A percentile compares a stretch with the other conserved stretches of the same genome.
These are phyloP conservation scores for Nipponacmea schrenckii DNA, from an alignment of 2,888 invertebrate species.

Conservation along the genomic window DNA sequence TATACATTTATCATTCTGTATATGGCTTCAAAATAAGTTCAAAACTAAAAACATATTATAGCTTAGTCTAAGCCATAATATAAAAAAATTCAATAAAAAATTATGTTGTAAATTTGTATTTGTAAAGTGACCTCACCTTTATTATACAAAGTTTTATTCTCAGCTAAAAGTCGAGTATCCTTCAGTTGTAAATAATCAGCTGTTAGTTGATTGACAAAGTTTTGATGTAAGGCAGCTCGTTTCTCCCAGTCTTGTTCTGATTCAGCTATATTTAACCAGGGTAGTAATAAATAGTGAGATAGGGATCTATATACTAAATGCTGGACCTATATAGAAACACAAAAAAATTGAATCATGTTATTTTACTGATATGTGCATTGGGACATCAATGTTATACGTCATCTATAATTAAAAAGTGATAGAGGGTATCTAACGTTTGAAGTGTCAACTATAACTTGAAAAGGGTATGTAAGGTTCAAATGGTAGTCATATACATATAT, in stretches of 20 bases:
- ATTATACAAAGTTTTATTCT: constrained; percentile 62
- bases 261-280: constrained; percentile 71
- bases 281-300: constrained; percentile 70
- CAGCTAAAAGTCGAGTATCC: constrained; percentile 52
- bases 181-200: constrained; percentile 62
- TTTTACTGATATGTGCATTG: too few species aligned
- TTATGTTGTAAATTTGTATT: too few species aligned
- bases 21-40: background rate
- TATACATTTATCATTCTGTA: background rate
- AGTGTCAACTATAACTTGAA: too few species aligned
- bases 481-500: too few species aligned
- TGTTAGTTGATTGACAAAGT: constrained; percentile 71
- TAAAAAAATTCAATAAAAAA: too few species aligned
- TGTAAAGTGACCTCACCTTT: constrained; percentile 47
- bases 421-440: too few species aligned
- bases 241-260: constrained; percentile 69
- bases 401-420: too few species aligned
- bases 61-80: too few species aligned
- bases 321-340: constrained; percentile 70
- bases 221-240: constrained; percentile 70
- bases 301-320: constrained; percentile 74
- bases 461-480: too few species aligned
- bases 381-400: too few species aligned
- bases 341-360: constrained; percentile 3
- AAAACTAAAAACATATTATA: background rate